A percentile compares a stretch with the other conserved stretches of the same genome.
Evolutionary conservation across 2,888 invertebrate species (phyloP).

Genomic region (Melieria omissa): DNA sequence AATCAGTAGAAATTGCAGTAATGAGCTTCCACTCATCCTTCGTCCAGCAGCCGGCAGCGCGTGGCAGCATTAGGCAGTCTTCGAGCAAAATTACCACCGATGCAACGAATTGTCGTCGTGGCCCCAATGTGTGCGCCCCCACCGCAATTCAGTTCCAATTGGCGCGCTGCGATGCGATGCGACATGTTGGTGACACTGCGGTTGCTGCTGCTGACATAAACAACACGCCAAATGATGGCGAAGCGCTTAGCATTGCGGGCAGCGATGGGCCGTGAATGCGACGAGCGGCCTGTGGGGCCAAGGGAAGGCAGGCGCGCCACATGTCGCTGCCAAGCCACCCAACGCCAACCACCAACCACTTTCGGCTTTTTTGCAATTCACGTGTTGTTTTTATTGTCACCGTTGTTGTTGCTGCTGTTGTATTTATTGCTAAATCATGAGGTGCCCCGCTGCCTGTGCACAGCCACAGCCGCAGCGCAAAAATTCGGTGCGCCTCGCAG

Average conservation of each 20-base stretch:
- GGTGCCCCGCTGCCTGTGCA: conserved; percentile 51
- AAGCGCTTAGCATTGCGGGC: conserved; percentile 35
- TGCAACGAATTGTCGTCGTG: background rate
- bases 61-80: conserved; percentile 1
- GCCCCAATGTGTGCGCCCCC: background rate
- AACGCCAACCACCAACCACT: conserved; percentile 8
- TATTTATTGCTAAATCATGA: conserved; percentile 63
- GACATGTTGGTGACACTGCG: conserved; percentile 50
- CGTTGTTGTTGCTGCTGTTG: conserved; percentile 31
- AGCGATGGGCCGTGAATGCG: conserved; percentile 3
- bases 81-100: background rate
- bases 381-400: conserved; percentile 28
- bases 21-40: no score
- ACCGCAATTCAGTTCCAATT: background rate
- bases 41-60: background rate
- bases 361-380: conserved; percentile 8
- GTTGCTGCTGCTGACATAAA: conserved; percentile 52
- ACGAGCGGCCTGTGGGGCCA: conserved; percentile 17
- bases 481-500: background rate
- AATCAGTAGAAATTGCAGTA: no score
- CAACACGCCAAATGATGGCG: conserved; percentile 49
- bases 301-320: conserved; percentile 28
- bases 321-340: background rate
- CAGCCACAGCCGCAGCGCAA: background rate
- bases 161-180: conserved; percentile 35